Conservation (phyloP, 2,888 invertebrate genomes). For the Stenodema calcarata region DNA sequence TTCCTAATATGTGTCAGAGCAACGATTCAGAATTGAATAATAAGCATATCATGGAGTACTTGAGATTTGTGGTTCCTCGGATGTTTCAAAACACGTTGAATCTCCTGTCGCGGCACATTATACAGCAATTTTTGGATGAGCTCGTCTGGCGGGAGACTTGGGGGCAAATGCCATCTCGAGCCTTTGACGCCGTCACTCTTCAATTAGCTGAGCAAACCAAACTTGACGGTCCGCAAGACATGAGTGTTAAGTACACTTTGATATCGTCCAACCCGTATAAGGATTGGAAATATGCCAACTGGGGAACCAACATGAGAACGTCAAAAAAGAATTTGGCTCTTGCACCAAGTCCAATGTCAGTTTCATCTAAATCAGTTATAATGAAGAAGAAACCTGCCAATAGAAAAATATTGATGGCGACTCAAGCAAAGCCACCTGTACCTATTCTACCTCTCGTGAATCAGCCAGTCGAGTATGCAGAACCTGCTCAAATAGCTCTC, state of each 20-base stretch:
- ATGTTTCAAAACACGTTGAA: constrained; percentile 87
- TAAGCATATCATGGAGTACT: constrained; percentile 84
- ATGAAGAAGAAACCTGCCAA: not conserved
- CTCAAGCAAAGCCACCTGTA: not conserved
- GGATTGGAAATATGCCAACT: constrained; percentile 66
- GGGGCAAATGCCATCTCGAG: constrained; percentile 76
- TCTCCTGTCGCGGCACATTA: constrained; percentile 80
- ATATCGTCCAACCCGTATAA: constrained; percentile 72
- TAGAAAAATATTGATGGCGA: not conserved
- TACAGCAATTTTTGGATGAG: constrained; percentile 90
- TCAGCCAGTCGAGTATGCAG: constrained; percentile 64
- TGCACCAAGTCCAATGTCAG: not conserved
- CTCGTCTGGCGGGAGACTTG: constrained; percentile 88
- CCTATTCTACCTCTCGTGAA: not conserved
- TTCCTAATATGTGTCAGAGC: constrained; percentile 73
- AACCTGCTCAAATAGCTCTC: constrained; percentile 63
- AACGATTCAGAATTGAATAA: constrained; percentile 66
- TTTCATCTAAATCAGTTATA: not conserved
- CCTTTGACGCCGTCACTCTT: constrained; percentile 80
- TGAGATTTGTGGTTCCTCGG: constrained; percentile 82
- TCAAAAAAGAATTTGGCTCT: not conserved
- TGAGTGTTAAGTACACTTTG: constrained; percentile 62
- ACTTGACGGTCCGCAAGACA: constrained; percentile 61
- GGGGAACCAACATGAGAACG: constrained; percentile 55
- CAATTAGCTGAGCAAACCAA: constrained; percentile 65